Conservation (phyloP, 1,140 invertebrate genomes). For the Cyphomyrmex costatus region DNA sequence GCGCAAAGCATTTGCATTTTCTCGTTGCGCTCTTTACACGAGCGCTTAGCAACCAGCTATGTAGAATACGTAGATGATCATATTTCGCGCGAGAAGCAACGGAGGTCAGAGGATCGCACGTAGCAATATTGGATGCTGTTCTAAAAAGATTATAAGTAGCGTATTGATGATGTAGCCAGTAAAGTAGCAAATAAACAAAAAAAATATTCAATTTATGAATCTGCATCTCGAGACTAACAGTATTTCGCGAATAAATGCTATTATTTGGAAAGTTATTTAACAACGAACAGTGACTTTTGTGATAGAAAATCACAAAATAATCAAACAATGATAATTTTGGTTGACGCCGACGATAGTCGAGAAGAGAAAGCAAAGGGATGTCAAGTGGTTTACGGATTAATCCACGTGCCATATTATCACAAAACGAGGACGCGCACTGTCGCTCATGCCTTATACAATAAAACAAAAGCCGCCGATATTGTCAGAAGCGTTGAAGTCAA, state of each 20-base stretch:
- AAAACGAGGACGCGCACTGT: slow-evolving; percentile 38
- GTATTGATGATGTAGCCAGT: neutral
- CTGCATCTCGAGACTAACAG: neutral
- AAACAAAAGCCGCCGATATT: slow-evolving; percentile 49
- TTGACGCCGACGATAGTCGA: neutral
- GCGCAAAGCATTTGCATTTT: slow-evolving; percentile 58
- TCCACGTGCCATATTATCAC: neutral
- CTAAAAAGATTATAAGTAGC: neutral
- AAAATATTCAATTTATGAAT: neutral
- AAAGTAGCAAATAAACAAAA: neutral
- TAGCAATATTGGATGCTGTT: slow-evolving; percentile 6
- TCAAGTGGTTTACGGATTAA: slow-evolving; percentile 9
- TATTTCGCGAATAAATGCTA: neutral
- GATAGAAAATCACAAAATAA: neutral
- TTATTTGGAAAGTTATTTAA: neutral
- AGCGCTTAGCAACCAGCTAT: slow-evolving; percentile 33
- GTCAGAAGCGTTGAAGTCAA: slow-evolving; percentile 47
- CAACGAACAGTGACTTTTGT: neutral
- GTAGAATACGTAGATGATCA: slow-evolving; percentile 36
- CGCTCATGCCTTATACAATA: slow-evolving; percentile 5
- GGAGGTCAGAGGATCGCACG: neutral
- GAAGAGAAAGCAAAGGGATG: neutral
- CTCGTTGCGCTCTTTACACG: slow-evolving; percentile 47
- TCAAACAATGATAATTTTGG: neutral
- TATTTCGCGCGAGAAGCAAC: slow-evolving; percentile 17